Percentiles rank a stretch among this genome's conserved stretches.
Evolutionary conservation across 2,113 vertebrate genomes (phyloP).

Genomic region (Zapornia atra): DNA sequence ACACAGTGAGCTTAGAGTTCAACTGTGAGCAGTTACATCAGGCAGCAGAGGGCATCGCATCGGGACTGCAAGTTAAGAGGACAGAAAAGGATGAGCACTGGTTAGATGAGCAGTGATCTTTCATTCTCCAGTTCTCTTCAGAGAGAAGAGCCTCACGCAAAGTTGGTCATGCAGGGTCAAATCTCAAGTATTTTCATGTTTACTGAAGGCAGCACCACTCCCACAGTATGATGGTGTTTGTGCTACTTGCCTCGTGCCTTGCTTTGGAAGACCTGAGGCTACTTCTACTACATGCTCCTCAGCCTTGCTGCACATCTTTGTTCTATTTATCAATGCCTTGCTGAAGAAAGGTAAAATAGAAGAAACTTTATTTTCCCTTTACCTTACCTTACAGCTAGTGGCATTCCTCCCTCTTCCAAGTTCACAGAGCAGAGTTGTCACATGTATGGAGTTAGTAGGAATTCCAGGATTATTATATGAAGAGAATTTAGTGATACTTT

Average conservation of each 20-base stretch:
- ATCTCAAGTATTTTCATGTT: not conserved
- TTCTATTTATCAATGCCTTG: not conserved
- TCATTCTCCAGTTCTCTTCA: not conserved
- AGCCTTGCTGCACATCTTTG: not conserved
- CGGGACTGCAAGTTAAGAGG: not conserved
- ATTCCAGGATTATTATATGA: not conserved
- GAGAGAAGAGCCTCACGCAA: not conserved
- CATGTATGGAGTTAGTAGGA: not conserved
- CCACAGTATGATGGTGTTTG: not conserved
- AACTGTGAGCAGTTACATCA: not conserved
- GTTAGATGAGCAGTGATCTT: not conserved
- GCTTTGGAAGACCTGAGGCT: not conserved
- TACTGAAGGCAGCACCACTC: not conserved
- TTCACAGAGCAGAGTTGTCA: not conserved
- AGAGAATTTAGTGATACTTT: not conserved
- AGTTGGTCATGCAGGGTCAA: not conserved
- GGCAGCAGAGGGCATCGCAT: not conserved
- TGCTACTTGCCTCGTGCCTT: not conserved
- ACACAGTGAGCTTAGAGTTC: not conserved
- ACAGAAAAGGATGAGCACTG: not conserved
- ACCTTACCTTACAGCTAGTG: not conserved
- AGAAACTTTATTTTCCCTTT: not conserved
- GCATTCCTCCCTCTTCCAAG: not conserved
- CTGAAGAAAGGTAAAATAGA: not conserved
- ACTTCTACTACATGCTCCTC: not conserved